Conservation (phyloP, 1,140 invertebrate species). For the Paracyclopina nana region DNA sequence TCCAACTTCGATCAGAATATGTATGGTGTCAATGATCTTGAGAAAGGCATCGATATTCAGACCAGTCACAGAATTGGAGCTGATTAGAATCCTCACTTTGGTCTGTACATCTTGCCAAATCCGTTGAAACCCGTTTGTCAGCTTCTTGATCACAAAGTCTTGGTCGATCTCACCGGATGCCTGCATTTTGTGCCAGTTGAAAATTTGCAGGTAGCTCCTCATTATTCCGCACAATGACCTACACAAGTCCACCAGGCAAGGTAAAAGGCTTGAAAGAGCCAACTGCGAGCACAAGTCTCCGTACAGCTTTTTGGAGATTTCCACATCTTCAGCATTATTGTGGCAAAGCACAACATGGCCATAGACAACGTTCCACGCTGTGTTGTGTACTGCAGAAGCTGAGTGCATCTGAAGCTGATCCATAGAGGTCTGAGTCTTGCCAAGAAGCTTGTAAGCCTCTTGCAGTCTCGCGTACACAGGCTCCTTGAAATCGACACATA, state of each 20-base stretch:
- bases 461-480: constrained; percentile 54
- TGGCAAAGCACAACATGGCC: constrained; percentile 40
- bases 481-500: constrained; percentile 46
- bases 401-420: constrained; percentile 90
- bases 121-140: constrained; percentile 57
- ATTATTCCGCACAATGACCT: constrained; percentile 61
- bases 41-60: constrained; percentile 91
- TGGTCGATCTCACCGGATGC: constrained; percentile 44
- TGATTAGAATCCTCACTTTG: constrained; percentile 58
- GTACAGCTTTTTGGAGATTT: constrained; percentile 44
- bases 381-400: constrained; percentile 75
- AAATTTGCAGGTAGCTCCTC: constrained; percentile 54
- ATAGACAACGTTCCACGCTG: constrained; percentile 52
- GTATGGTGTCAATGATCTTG: constrained; percentile 62
- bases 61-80: constrained; percentile 48
- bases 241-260: constrained; percentile 56
- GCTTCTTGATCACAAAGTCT: constrained; percentile 63
- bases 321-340: constrained; percentile 1
- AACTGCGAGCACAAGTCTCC: constrained; percentile 53
- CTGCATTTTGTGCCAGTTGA: constrained; percentile 58
- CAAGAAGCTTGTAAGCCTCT: constrained; percentile 58
- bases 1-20: constrained; percentile 39
- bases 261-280: constrained; percentile 50
- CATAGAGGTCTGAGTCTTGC: constrained; percentile 70
- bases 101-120: constrained; percentile 88